Conservation (phyloP, 2,888 invertebrate species). For the Sinopyrophorus schimmeli region DNA sequence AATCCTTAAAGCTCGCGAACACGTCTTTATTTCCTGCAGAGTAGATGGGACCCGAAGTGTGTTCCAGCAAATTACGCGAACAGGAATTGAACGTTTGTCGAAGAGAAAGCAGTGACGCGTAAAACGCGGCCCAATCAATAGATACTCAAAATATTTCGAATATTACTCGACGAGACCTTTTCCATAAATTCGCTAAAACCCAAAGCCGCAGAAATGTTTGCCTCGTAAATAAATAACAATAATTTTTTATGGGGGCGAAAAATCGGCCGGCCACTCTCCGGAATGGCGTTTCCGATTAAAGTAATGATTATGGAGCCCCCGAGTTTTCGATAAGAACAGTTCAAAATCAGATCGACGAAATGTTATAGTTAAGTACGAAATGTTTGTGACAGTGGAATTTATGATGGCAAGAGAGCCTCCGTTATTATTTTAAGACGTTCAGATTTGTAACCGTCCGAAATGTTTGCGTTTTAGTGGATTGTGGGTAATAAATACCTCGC, state of each 20-base stretch:
- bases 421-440: slow-evolving; percentile 37
- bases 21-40: slow-evolving; percentile 6
- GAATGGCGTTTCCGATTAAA: slow-evolving; percentile 20
- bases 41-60: slow-evolving; percentile 5
- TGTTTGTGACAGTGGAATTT: slow-evolving; percentile 34
- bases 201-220: no score
- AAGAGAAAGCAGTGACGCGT: no score
- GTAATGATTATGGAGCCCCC: slow-evolving; percentile 6
- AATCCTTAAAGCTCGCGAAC: not conserved
- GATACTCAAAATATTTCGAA: no score
- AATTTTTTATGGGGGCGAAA: no score
- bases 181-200: no score
- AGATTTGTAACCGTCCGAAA: slow-evolving; percentile 36
- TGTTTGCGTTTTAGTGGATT: slow-evolving; percentile 27
- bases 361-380: slow-evolving; percentile 23
- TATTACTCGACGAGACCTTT: no score
- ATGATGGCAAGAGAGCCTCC: slow-evolving; percentile 30
- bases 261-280: no score
- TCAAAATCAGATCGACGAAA: slow-evolving; percentile 23
- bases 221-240: no score
- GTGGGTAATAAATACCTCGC: slow-evolving; percentile 31
- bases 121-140: no score
- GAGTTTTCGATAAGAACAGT: slow-evolving; percentile 19
- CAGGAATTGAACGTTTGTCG: no score
- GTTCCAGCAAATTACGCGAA: no score